These are phyloP conservation scores for Kryptopterus vitreolus DNA, from an alignment of 2,797 vertebrate genomes.

Conservation along the genomic window DNA sequence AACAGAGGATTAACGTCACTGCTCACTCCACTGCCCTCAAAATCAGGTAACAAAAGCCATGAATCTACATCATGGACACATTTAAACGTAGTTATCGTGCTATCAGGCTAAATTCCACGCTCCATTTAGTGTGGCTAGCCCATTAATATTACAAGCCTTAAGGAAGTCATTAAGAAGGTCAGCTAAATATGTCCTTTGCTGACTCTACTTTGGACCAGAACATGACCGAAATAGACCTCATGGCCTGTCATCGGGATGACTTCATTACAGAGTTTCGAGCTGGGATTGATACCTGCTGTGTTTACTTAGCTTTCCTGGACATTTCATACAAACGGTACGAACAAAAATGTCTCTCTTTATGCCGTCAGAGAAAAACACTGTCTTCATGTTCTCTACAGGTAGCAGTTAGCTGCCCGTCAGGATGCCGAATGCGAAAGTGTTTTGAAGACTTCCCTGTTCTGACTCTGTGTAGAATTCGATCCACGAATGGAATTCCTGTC, in stretches of 20 bases:
- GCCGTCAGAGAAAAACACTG: neutral
- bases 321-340: neutral
- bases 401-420: neutral
- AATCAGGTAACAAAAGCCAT: neutral
- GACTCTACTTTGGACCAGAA: conserved; percentile 20
- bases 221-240: conserved; percentile 25
- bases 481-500: conserved; percentile 1
- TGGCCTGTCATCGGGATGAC: conserved; percentile 2
- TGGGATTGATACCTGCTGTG: neutral
- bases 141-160: conserved; percentile 5
- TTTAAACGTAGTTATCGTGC: neutral
- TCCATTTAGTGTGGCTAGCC: neutral
- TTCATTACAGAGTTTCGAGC: neutral
- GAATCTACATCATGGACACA: neutral
- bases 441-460: neutral
- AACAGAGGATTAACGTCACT: conserved; percentile 50
- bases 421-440: neutral
- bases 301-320: neutral
- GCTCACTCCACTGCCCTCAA: conserved; percentile 24
- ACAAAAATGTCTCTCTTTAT: neutral
- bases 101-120: neutral
- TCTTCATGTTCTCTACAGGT: neutral
- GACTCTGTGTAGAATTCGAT: neutral
- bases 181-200: conserved; percentile 18
- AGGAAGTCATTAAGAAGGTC: conserved; percentile 14